Conservation (phyloP, 2,113 vertebrate genomes). For the Rousettus leschenaultii region DNA sequence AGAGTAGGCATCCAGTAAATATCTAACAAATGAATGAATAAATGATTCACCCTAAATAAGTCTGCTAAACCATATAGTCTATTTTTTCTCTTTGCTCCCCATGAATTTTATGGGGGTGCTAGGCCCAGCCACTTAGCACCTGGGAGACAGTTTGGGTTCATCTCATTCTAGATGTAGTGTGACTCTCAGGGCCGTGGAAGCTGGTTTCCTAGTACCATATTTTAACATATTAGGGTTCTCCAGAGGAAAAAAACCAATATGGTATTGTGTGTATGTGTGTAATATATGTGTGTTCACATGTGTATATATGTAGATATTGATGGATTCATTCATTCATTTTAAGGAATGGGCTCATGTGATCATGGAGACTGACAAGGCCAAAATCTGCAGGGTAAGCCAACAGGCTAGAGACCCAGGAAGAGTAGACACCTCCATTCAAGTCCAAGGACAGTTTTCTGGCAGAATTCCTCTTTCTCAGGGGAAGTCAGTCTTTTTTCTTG, state of each 20-base stretch:
- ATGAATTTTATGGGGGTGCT: background rate
- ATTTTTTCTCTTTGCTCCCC: background rate
- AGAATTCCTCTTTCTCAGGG: background rate
- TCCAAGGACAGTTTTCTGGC: background rate
- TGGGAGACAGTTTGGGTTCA: background rate
- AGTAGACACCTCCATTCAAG: background rate
- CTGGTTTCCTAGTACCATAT: background rate
- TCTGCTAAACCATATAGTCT: background rate
- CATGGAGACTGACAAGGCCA: background rate
- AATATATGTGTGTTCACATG: background rate
- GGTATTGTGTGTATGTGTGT: background rate
- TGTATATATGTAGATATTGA: background rate
- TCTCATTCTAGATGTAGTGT: background rate
- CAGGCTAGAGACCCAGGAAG: background rate
- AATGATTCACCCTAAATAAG: background rate
- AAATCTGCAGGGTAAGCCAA: background rate
- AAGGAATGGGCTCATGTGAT: background rate
- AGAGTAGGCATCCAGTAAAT: background rate
- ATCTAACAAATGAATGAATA: background rate
- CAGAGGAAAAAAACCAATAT: background rate
- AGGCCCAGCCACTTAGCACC: background rate
- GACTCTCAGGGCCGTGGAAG: background rate
- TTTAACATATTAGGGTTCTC: background rate
- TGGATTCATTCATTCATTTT: background rate
- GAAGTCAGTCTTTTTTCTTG: background rate